Base-by-base conservation (phyloP, 2,797 vertebrate species). In the Anolis apletophallus region DNA sequence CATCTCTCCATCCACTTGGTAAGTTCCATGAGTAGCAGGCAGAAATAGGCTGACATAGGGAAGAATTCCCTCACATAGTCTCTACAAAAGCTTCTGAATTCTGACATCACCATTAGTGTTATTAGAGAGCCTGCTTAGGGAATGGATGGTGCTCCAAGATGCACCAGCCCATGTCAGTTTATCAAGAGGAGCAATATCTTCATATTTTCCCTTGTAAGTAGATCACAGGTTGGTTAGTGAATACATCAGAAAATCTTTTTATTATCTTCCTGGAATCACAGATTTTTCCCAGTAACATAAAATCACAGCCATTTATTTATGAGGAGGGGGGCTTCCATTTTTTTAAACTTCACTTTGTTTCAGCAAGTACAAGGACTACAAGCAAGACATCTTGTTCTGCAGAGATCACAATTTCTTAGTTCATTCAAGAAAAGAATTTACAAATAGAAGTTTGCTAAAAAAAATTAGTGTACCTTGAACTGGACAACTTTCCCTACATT, bases 401-500 rank as follows among this genome's bases (percentile, higher is more conserved):
- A n/a, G n/a, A 55, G 36, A n/a, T 16, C 69, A 54, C 34, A 83
- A 36, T 68, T 76, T 67, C 32, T 54, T 6, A 32, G 14, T 26
- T 50, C 55, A 64, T n/a, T 32, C 13, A 1, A 0, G 14, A 46
- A 80, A 2, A 29, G 34, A 61, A 73, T 46, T 9, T 69, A 69
- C 19, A 81, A 81, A 54, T 52, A 17, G 40, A 81, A 21, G 68
- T 68, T 12, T 76, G 7, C 29, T 69, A 23, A 69, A 52, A 52
- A 54, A 46, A 46, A 46, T 4, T 11, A 21, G 67, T 52, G 1
- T 94, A 99, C 99, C 98, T 99, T 99, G 94, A 99, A 99, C 16
- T 99, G 99, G 89, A 99, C 91, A 91, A 99, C 98, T 85, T 96
- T 98, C 72, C 99, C 99, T 14, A 98, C 96, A 0, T 96, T 98